phyloP scores from a whole-genome alignment of 2,113 vertebrate species.

The Onychostruthus taczanowskii region DNA sequence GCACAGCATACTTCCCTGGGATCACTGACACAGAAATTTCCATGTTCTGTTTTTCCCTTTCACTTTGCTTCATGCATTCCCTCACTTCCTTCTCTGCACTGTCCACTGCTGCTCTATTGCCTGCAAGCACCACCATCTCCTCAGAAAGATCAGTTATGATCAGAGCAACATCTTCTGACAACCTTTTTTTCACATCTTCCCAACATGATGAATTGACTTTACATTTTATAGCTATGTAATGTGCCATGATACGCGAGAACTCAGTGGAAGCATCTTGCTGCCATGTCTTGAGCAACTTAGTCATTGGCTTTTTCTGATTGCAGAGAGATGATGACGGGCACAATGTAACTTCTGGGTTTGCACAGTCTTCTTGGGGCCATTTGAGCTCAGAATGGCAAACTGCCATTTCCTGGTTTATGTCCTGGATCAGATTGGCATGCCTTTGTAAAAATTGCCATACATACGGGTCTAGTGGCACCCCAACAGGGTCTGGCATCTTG shows the following conservation, averaged over 20 bases:
- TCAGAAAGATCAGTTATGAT: conserved; percentile 60
- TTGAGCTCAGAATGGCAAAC: conserved; percentile 70
- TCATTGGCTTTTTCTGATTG: conserved; percentile 47
- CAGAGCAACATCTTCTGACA: conserved; percentile 44
- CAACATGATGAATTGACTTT: conserved; percentile 60
- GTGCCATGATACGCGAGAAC: conserved; percentile 67
- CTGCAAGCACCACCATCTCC: conserved; percentile 73
- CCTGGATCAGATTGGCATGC: conserved; percentile 19
- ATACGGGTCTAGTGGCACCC: conserved; percentile 59
- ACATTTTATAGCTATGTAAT: conserved; percentile 69
- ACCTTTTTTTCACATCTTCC: conserved; percentile 62
- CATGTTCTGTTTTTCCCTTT: conserved; percentile 66
- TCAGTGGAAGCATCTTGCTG: conserved; percentile 43
- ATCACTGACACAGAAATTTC: conserved; percentile 52
- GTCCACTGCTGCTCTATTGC: conserved; percentile 70
- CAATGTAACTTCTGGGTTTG: conserved; percentile 62
- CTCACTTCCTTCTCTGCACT: conserved; percentile 60
- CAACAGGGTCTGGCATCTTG: conserved; percentile 76
- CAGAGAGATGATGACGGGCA: conserved; percentile 69
- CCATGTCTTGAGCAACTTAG: conserved; percentile 73
- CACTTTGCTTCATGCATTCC: conserved; percentile 44
- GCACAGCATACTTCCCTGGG: conserved; percentile 66
- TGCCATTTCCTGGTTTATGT: conserved; percentile 70
- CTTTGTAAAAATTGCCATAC: conserved; percentile 77
- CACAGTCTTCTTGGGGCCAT: conserved; percentile 59